Percentiles rank a stretch among this genome's conserved stretches.
Conservation (phyloP, 2,888 invertebrate species). For the Lathronympha strigana region DNA sequence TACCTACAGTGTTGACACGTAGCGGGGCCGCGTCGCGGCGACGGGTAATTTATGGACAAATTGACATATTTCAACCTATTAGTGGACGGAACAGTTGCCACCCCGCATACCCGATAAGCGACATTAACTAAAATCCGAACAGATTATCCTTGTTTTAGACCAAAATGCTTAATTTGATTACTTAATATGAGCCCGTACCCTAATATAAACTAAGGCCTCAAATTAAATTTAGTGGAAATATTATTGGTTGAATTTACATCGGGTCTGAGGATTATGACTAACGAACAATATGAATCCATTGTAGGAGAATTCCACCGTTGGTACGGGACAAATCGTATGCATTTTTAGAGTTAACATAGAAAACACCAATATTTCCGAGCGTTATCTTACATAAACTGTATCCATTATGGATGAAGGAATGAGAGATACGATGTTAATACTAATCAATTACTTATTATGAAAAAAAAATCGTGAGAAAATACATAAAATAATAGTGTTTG, state of each 20-base stretch:
- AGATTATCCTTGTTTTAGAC: slow-evolving; percentile 1
- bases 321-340: too few species aligned
- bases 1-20: slow-evolving; percentile 67
- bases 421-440: too few species aligned
- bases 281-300: too few species aligned
- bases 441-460: too few species aligned
- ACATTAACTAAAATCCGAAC: slow-evolving; percentile 25
- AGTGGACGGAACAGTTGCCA: slow-evolving; percentile 47
- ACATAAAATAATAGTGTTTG: too few species aligned
- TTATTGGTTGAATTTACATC: neutral
- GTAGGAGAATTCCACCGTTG: too few species aligned
- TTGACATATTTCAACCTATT: slow-evolving; percentile 69
- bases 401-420: too few species aligned
- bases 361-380: too few species aligned
- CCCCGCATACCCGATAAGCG: slow-evolving; percentile 34
- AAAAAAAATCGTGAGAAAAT: too few species aligned
- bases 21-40: slow-evolving; percentile 47
- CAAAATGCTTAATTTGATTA: neutral
- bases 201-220: neutral
- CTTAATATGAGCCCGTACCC: neutral
- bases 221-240: neutral
- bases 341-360: too few species aligned
- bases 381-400: too few species aligned
- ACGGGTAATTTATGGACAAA: slow-evolving; percentile 72
- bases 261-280: too few species aligned